Evolutionary conservation across 2,797 vertebrate genomes (phyloP), one percentile per base, ranked within the genome.

Genomic region (Crenichthys baileyi): DNA sequence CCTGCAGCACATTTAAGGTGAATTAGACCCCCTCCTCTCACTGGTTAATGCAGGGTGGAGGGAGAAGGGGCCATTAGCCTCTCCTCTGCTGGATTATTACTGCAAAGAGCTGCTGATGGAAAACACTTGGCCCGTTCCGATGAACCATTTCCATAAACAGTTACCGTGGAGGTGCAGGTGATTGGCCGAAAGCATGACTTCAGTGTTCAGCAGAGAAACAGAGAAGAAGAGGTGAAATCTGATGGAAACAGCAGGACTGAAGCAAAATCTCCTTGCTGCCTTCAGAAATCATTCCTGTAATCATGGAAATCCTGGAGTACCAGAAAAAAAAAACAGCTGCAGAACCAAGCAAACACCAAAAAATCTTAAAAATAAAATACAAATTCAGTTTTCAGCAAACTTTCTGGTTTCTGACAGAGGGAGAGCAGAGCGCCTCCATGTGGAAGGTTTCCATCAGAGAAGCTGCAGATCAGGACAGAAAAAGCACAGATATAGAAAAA

Each of bases 91-190:
- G 80, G 78, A 84, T 86, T 88, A 86, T 90, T 92, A 91, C 81
- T 79, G 90, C 85, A 83, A 79, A 88, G 84, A 91, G 90, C 80
- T 71, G 73, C 80, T 89, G 89, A 90, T 91, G 88, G 84, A 88
- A 90, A 91, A 91, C 88, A 87, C 89, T 90, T 90, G 86, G 87
- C 88, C 88, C 63, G 82, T 79, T 87, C 83, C 74, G 36, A 83
- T 77, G 67, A 78, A 79, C 80, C 82, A 91, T 91, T 91, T 92
- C 87, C 88, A 92, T 91, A 90, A 90, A 91, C 85, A 93, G 90
- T 90, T 85, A 85, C 72, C 3, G 86, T 82, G 7, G 75, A 83
- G 88, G 8, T 78, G 85, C 84, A 55, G 82, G 84, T 87, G 80
- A 85, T 75, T 79, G 77, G 73, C 86, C 4, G 70, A n/a, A 79